Base-by-base conservation (phyloP, 2,797 vertebrate species). In the Spondyliosoma cantharus region DNA sequence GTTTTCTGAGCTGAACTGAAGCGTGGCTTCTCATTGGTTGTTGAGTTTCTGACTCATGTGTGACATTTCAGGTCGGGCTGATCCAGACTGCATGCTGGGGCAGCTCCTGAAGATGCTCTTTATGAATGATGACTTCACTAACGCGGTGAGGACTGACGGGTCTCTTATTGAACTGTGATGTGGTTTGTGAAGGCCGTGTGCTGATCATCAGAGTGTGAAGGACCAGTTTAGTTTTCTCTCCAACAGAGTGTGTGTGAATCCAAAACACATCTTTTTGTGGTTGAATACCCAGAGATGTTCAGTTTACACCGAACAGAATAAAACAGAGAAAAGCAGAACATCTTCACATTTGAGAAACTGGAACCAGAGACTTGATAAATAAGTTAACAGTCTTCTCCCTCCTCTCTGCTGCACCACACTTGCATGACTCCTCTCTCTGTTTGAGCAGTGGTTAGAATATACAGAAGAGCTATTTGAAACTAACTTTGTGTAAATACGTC, bases 121-220 rank as follows among this genome's bases (percentile, higher is more conserved):
- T 87, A 96, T 96, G 94, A 98, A 97, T 2, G 97, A 97, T 58
- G 97, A 98, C 90, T 98, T 99, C 91, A 98, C 97, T 84, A 98
- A 98, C 9, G 96, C 97, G 83, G 98, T 99, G 95, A 93, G 86
- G 1, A 13, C 22, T 0, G 42, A 13, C 14, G 48, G 5, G 0
- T 27, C 13, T 5, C 24, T 22, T 22, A 19, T 22, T 22, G 2
- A 19, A 11, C 4, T 5, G 5, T 0, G 16, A 27, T 59, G 24
- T 22, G 22, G 43, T 54, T 46, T 72, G 37, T 71, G 24, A 22
- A 8, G 24, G 45, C 43, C 24, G 15, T 2, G 11, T 58, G 24
- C 22, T 8, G 1, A 15, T 43, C 0, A 3, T 6, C n/a, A n/a
- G 9, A 20, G 29, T 66, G 8, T 37, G 49, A 67, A 6, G 20